These are phyloP conservation scores for Lynx canadensis DNA, from an alignment of 2,113 vertebrate species.

Conservation along the genomic window DNA sequence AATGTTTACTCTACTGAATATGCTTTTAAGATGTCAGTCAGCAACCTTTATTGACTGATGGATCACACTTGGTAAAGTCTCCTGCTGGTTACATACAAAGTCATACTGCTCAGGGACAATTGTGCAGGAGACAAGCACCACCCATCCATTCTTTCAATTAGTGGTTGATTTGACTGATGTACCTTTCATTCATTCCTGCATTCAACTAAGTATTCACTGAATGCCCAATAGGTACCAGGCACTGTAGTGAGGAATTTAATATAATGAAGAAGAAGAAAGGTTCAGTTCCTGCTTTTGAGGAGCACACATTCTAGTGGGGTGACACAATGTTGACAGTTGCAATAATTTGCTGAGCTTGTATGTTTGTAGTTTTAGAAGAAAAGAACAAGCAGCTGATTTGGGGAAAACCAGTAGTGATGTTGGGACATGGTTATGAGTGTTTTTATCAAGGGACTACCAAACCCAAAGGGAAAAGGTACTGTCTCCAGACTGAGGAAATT, in stretches of 20 bases:
- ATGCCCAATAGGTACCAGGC: neutral
- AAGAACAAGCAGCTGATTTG: neutral
- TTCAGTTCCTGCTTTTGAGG: neutral
- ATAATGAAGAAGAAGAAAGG: neutral
- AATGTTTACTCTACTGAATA: slow-evolving; percentile 44
- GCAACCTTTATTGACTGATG: neutral
- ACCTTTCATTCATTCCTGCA: neutral
- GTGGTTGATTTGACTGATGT: neutral
- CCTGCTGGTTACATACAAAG: neutral
- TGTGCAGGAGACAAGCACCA: neutral
- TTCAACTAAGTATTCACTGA: neutral
- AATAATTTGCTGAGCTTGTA: neutral
- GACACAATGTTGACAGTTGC: neutral
- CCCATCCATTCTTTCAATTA: neutral
- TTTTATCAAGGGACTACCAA: neutral
- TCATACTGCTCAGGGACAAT: neutral
- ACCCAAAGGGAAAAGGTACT: neutral
- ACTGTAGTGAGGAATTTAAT: neutral
- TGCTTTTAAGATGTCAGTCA: slow-evolving; percentile 50
- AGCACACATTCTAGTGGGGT: neutral
- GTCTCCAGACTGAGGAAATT: neutral
- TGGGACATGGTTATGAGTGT: neutral
- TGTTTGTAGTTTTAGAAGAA: neutral
- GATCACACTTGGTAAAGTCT: neutral
- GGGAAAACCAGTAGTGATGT: neutral